Conservation (phyloP, 1,140 invertebrate genomes). For the Popillia japonica region DNA sequence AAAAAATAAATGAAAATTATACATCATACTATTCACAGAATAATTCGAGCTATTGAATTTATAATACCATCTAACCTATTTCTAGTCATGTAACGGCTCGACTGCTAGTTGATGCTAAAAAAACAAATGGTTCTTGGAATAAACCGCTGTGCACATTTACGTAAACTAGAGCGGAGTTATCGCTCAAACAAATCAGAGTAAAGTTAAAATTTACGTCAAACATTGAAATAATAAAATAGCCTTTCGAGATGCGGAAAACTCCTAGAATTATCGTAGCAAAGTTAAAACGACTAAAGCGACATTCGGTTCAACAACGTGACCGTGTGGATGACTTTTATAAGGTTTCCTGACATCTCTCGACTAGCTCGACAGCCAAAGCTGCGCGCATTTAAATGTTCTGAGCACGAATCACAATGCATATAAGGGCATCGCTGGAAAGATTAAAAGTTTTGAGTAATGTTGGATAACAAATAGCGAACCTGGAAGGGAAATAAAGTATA, state of each 20-base stretch:
- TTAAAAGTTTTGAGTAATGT: constrained; percentile 2
- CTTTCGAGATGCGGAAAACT: constrained; percentile 1
- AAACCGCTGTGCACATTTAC: neutral
- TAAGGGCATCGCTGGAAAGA: neutral
- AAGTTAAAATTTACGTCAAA: constrained; percentile 12
- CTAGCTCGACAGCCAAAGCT: constrained; percentile 2
- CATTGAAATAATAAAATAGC: neutral
- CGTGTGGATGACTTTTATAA: neutral
- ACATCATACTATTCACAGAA: too few species aligned
- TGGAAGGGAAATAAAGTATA: constrained; percentile 1
- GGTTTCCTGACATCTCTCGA: neutral
- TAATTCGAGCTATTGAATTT: too few species aligned
- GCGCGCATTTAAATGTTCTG: constrained; percentile 9
- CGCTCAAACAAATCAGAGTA: neutral
- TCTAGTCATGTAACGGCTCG: too few species aligned
- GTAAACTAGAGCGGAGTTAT: constrained; percentile 5
- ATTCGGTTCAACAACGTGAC: constrained; percentile 14
- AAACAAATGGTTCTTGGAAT: neutral
- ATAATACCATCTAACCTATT: too few species aligned
- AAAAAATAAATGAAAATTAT: too few species aligned
- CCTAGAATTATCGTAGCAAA: neutral
- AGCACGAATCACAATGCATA: neutral
- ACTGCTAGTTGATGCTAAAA: too few species aligned
- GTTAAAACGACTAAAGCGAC: neutral
- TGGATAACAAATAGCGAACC: neutral